Evolutionary conservation across 2,113 vertebrate genomes (phyloP).

Genomic region (Catharus minimus): DNA sequence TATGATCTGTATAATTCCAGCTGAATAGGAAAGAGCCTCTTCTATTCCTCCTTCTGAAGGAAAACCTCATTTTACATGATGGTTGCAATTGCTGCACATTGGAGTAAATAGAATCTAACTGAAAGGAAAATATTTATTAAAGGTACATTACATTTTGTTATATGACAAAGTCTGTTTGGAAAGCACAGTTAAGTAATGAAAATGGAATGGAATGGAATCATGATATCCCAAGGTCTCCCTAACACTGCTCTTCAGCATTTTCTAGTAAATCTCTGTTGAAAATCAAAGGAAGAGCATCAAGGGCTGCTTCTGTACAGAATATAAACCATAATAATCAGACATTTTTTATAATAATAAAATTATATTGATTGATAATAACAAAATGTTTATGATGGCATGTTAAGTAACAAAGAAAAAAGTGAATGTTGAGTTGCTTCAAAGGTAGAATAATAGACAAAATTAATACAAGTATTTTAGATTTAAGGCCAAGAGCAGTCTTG

Average conservation of each 20-base stretch:
- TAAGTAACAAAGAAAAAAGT: background rate
- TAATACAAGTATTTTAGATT: background rate
- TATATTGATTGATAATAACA: background rate
- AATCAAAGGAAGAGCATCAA: background rate
- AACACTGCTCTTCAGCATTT: background rate
- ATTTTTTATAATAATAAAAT: background rate
- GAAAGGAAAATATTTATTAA: background rate
- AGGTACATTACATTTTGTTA: background rate
- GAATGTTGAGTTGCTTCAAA: background rate
- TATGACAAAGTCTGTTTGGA: background rate
- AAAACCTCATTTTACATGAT: background rate
- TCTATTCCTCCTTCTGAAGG: background rate
- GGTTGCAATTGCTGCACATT: background rate
- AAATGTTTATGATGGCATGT: background rate
- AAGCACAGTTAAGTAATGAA: background rate
- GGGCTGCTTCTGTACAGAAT: background rate
- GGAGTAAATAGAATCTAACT: background rate
- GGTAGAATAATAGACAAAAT: background rate
- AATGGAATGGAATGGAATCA: background rate
- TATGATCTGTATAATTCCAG: background rate
- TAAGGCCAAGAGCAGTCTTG: background rate
- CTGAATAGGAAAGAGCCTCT: background rate
- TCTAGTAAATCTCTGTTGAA: slow-evolving; percentile 34
- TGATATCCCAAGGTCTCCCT: background rate
- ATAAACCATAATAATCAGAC: slow-evolving; percentile 18